Conservation (phyloP, 2,888 invertebrate genomes). For the Hermodice carunculata region DNA sequence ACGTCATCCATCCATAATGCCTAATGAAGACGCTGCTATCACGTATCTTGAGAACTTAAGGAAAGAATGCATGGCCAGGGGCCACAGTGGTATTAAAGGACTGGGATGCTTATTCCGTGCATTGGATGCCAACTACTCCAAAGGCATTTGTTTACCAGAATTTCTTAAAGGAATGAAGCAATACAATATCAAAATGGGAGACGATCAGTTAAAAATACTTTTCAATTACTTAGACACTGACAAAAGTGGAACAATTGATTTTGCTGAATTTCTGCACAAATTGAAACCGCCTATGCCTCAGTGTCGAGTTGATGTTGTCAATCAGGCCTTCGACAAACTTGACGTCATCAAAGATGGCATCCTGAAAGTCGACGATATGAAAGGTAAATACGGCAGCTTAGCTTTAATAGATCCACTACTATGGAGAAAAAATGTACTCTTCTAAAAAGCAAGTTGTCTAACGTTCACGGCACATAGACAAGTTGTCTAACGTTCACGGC, state of each 20-base stretch:
- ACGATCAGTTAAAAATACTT: conserved; percentile 49
- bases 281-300: conserved; percentile 53
- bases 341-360: conserved; percentile 58
- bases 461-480: no score
- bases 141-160: conserved; percentile 54
- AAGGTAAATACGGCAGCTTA: conserved; percentile 59
- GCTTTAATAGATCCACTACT: no score
- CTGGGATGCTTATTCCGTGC: conserved; percentile 27
- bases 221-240: conserved; percentile 58
- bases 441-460: no score
- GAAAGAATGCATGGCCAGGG: no score
- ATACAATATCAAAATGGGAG: conserved; percentile 35
- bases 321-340: conserved; percentile 56
- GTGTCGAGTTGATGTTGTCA: conserved; percentile 49
- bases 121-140: conserved; percentile 42
- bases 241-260: conserved; percentile 54
- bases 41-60: no score
- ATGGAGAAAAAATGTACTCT: no score
- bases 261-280: conserved; percentile 55
- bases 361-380: conserved; percentile 57
- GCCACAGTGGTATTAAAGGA: conserved; percentile 30
- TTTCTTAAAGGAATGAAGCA: conserved; percentile 49
- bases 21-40: no score
- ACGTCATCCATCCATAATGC: no score
- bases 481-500: no score